Conservation (phyloP, 2,113 vertebrate genomes). For the Crotalus tigris region DNA sequence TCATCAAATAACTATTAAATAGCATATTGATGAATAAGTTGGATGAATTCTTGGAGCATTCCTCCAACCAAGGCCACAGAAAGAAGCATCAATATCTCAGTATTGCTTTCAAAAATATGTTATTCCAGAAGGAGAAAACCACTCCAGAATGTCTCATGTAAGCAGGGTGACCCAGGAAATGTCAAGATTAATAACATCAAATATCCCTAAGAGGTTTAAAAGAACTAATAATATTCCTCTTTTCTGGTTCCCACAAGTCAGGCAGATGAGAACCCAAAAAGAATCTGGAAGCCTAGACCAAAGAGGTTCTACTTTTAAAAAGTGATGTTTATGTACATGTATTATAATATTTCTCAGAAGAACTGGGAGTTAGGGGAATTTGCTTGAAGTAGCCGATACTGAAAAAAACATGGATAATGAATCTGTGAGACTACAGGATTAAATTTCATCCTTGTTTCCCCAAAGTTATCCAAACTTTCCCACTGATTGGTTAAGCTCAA, state of each 20-base stretch:
- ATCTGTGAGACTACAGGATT: neutral
- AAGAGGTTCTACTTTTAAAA: neutral
- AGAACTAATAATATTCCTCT: neutral
- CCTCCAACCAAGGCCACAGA: neutral
- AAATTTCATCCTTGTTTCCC: neutral
- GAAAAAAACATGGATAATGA: neutral
- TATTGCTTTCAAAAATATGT: neutral
- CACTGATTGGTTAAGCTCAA: neutral
- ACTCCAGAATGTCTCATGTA: neutral
- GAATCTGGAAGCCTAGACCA: neutral
- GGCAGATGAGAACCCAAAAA: neutral
- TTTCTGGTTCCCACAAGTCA: neutral
- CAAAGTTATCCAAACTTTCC: neutral
- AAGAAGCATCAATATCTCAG: neutral
- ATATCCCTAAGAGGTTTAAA: neutral
- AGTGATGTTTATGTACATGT: neutral
- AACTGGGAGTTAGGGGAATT: neutral
- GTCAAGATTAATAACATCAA: neutral
- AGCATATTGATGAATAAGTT: neutral
- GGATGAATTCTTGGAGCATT: neutral
- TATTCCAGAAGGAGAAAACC: neutral
- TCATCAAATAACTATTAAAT: neutral
- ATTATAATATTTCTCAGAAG: neutral
- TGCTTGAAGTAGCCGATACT: neutral
- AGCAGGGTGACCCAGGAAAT: neutral